Evolutionary conservation across 1,140 invertebrate species (phyloP), one percentile per base, ranked within the genome.

Genomic region (Mactra quadrangularis): DNA sequence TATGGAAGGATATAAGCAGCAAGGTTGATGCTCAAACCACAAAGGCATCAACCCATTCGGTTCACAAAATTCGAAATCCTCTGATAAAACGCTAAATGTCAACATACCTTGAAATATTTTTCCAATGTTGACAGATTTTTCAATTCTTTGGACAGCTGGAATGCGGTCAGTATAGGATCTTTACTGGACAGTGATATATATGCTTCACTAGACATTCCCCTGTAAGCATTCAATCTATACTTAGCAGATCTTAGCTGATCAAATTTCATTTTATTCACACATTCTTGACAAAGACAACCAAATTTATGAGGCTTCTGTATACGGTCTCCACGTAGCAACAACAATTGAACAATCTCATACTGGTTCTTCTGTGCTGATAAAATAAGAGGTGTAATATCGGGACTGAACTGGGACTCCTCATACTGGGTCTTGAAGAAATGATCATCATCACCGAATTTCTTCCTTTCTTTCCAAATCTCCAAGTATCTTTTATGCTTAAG

Each of bases 121-220:
- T 95, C 93, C 45, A 94, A 66, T 22, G 78, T 79, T 1, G 90
- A 88, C 50, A 92, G 68, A 55, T 87, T 83, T 1, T 87, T 89
- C 19, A 96, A 89, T 75, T 96, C 95, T 1, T 90, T 79, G 0
- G 94, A 93, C 22, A 96, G 91, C 75, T 93, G 89, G 88, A 96
- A 96, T 0, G 95, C 94, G 22, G 94, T 93, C 13, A 96, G 91
- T 53, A 96, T 95, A 0, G 96, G 96, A 90, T 96, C 96, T 41
- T 94, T 90, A 0, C 94, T 94, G 0, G 94, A 94, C 78, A 96
- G 94, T 35, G 95, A 95, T 74, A 96, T 95, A 86, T 95, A 96
- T 0, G 94, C 94, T 68, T 92, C 91, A 74, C 92, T 93, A 2
- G 92, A 87, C 79, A 93, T 82, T 0, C 89, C 92, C 62, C 89